Evolutionary conservation across 2,888 invertebrate species (phyloP), one percentile per base, ranked within the genome.

Genomic region (Neoitamus cyanurus): DNA sequence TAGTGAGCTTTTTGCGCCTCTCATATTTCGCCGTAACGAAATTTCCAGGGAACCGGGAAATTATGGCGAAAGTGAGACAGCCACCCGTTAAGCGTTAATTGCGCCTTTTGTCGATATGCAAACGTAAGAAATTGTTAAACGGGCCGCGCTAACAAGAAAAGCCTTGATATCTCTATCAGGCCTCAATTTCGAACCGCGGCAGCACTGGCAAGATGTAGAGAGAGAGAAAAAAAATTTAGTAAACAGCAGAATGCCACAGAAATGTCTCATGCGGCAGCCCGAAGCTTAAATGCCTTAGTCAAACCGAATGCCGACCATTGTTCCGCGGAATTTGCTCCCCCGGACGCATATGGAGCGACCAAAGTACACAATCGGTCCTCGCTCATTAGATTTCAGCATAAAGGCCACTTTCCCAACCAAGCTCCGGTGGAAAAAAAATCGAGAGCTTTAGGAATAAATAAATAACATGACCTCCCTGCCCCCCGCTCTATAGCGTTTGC

Each of bases 341-440:
- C 7, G 58, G 25, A 58, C 58, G 58, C 58, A 58, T 58, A 58
- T 25, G 25, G 20, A 58, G 7, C 58, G 58, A 9, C 15, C 58
- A 58, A 58, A 58, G 58, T 58, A 58, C 58, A 58, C 58, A 58
- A 7, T 58, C 25, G 25, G 58, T 9, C 25, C 58, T 15, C 20
- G 58, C 58, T 58, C 58, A 58, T 58, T 58, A 58, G 58, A 58
- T 58, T 58, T 58, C 58, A 58, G 58, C 58, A 58, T 58, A 58
- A 58, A 58, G 58, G 58, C 58, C 58, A 58, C 58, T 58, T 58
- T 58, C 58, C 58, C 58, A 58, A 58, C 58, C 25, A 2, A 58
- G 20, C 58, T 58, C 2, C 25, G 58, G 25, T 58, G 20, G 58
- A 25, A 58, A 25, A 48, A 48, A 20, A 58, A 48, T 58, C 58